These are phyloP conservation scores for Macquaria australasica DNA, from an alignment of 2,113 vertebrate species.

Conservation along the genomic window DNA sequence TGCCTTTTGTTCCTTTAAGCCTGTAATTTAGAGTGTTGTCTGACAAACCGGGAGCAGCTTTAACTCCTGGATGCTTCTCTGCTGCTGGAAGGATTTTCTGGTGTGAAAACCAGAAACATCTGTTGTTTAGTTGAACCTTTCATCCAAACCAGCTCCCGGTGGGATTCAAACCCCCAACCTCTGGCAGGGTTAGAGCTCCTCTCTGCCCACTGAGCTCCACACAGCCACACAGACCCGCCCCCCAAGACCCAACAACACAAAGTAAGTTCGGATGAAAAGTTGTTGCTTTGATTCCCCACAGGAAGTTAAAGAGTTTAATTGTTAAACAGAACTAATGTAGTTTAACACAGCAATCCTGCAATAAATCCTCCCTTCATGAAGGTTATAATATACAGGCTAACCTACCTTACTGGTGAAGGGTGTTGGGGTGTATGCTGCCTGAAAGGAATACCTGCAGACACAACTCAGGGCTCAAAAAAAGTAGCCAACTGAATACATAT, in stretches of 20 bases:
- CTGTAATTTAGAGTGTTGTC: neutral
- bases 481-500: no score
- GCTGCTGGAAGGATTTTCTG: neutral
- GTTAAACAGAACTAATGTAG: neutral
- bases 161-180: slow-evolving; percentile 44
- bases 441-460: no score
- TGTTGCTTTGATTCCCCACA: neutral
- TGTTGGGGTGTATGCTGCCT: no score
- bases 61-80: neutral
- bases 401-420: no score
- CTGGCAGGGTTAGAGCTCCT: neutral
- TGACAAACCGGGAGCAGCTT: neutral
- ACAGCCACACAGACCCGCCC: slow-evolving; percentile 4
- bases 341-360: no score
- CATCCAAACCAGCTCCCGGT: neutral
- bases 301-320: neutral
- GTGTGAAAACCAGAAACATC: slow-evolving; percentile 10
- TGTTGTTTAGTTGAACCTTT: slow-evolving; percentile 33
- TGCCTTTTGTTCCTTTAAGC: neutral
- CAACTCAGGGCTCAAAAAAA: no score
- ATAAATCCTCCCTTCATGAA: no score
- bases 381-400: no score
- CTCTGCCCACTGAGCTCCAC: slow-evolving; percentile 17
- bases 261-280: neutral
- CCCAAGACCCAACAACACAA: neutral